Conservation (phyloP, 2,113 vertebrate species). For the Corynorhinus townsendii region DNA sequence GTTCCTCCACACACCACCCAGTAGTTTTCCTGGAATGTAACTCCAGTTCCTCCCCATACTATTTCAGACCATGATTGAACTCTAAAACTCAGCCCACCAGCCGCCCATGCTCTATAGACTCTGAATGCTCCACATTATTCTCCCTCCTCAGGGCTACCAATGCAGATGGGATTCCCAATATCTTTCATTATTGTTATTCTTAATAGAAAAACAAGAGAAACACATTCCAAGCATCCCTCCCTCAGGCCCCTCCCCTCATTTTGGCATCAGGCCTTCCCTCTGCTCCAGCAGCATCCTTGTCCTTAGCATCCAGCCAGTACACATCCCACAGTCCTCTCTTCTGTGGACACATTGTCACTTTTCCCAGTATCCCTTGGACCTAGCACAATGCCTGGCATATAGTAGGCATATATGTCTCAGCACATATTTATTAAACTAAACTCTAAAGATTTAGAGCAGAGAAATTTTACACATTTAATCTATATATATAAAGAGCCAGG, state of each 20-base stretch:
- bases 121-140: slow-evolving; percentile 34
- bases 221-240: background rate
- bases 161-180: background rate
- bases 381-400: background rate
- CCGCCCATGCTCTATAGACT: background rate
- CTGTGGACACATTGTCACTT: background rate
- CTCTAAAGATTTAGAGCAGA: background rate
- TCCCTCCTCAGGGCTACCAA: background rate
- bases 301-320: background rate
- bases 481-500: too few species aligned
- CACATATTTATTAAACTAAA: background rate
- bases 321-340: background rate
- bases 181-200: background rate
- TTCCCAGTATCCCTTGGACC: background rate
- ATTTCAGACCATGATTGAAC: background rate
- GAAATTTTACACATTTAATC: background rate
- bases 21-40: background rate
- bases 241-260: too few species aligned
- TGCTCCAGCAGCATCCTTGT: background rate
- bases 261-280: background rate
- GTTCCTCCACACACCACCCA: background rate
- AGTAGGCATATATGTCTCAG: background rate
- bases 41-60: background rate
- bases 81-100: background rate
- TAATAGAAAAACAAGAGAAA: background rate